Evolutionary conservation across 1,140 invertebrate species (phyloP), one percentile per base, ranked within the genome.

Genomic region (Drosophila ambigua): DNA sequence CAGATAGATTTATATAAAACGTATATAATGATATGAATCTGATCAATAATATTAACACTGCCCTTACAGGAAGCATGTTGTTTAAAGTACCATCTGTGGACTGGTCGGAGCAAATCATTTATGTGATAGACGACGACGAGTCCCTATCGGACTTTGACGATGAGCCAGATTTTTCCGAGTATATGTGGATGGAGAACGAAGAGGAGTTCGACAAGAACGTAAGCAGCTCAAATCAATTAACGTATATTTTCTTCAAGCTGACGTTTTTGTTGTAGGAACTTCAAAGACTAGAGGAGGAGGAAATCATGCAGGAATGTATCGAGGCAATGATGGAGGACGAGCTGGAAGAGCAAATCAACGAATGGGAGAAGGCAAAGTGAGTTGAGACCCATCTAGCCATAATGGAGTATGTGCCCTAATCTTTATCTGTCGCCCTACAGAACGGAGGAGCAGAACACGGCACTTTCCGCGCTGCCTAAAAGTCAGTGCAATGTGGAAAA

Each of bases 121-220:
- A 90, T 57, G 71, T 91, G 52, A 81, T 91, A 20, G 94, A 94
- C 46, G 92, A 93, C 11, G 93, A 93, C 54, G 93, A 93, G 53
- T 92, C 93, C n/a, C 91, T 93, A 20, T 92, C 92, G 43, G 94
- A 95, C 77, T 71, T 90, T 43, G 91, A 92, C 67, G 90, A 92
- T 65, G 88, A 92, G 57, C 95, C 94, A 52, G 96, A 97, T 91
- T 97, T 97, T 92, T 96, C 95, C 0, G 97, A 97, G 77, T 97
- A 97, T 78, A 94, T 97, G 93, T 97, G 96, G 97, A 97, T 97
- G 96, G 97, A 97, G 90, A 96, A 97, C 88, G 96, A 97, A 90
- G 96, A 97, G 82, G 96, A 97, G 83, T 97, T 97, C 90, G 96
- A 97, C 85, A 96, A 96, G 90, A 95, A 97, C 93, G 96, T 97